Base-by-base conservation (phyloP, 2,797 vertebrate genomes). In the Emydoidea blandingii region DNA sequence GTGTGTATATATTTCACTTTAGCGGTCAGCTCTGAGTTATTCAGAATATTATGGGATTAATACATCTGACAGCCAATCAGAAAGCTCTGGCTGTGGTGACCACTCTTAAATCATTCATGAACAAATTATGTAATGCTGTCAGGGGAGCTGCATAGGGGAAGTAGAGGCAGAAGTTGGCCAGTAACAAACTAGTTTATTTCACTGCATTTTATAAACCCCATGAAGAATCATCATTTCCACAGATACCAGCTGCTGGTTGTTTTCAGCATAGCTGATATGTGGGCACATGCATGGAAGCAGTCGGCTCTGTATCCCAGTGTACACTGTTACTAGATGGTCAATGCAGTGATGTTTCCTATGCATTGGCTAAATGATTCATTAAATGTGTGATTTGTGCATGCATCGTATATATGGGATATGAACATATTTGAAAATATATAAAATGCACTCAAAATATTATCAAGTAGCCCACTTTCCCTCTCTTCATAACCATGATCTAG, bases 141-240 rank as follows among this genome's bases (percentile, higher is more conserved):
- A 90, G 78, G 72, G 88, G 85, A 82, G 50, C 76, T 79, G 56
- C 31, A 37, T 91, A 56, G 84, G 76, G 34, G 86, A 89, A 94
- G 91, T 47, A 92, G 89, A 89, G 27, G 47, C 79, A 88, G 53
- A 49, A 83, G 79, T 47, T 89, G 57, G 49, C 54, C 86, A 82
- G 74, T 0, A 23, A 4, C 2, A 83, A 21, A 68, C 79, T 6
- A 89, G 62, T 49, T 93, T 76, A 88, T 94, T 96, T 95, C 25
- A 59, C n/a, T 90, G 59, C 5, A 29, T 89, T 96, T 94, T 91
- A 68, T 74, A 81, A 89, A 81, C 29, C 12, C 93, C 44, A 41
- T 5, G 79, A 83, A 52, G 15, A 29, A n/a, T 18, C 81, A 76
- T 31, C 8, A 4, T 93, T 92, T 94, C 79, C 62, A 76, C 8